A percentile compares a stretch with the other conserved stretches of the same genome.
Evolutionary conservation across 2,113 vertebrate species (phyloP).

Genomic region (Narcine bancroftii): DNA sequence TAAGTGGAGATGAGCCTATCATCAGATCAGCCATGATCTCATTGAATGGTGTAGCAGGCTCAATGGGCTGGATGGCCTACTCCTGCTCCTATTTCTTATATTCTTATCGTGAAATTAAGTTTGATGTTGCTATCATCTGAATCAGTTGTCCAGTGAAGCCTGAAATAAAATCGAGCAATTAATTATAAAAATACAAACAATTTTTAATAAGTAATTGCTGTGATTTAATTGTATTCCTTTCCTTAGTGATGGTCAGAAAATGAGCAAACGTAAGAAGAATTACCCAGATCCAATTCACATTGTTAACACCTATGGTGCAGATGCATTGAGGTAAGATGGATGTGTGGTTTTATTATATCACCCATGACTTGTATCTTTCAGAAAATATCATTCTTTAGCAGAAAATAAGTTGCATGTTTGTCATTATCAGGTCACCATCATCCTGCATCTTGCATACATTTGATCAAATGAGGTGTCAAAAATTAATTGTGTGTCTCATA

Average conservation of each 20-base stretch:
- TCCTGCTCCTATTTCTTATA: too few relatives aligned
- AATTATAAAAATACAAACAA: neutral
- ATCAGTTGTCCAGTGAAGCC: neutral
- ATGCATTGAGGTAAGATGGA: slow-evolving; percentile 81
- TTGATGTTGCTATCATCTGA: neutral
- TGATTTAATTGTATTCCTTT: neutral
- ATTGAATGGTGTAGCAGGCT: too few relatives aligned
- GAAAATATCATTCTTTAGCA: neutral
- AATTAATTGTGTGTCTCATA: neutral
- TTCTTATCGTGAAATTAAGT: neutral
- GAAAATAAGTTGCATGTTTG: neutral
- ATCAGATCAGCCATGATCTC: too few relatives aligned
- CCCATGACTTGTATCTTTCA: neutral
- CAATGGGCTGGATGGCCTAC: too few relatives aligned
- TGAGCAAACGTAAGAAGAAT: slow-evolving; percentile 99
- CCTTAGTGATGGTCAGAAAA: slow-evolving; percentile 91
- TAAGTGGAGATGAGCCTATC: too few relatives aligned
- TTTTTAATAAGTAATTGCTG: neutral
- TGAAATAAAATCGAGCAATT: neutral
- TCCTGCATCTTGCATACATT: neutral
- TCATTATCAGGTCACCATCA: neutral
- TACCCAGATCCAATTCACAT: slow-evolving; percentile 81
- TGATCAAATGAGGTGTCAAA: slow-evolving; percentile 26
- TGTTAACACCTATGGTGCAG: slow-evolving; percentile 80
- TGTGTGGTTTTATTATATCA: neutral